Base-by-base conservation (phyloP, 2,888 invertebrate genomes). In the Drosophila merina region DNA sequence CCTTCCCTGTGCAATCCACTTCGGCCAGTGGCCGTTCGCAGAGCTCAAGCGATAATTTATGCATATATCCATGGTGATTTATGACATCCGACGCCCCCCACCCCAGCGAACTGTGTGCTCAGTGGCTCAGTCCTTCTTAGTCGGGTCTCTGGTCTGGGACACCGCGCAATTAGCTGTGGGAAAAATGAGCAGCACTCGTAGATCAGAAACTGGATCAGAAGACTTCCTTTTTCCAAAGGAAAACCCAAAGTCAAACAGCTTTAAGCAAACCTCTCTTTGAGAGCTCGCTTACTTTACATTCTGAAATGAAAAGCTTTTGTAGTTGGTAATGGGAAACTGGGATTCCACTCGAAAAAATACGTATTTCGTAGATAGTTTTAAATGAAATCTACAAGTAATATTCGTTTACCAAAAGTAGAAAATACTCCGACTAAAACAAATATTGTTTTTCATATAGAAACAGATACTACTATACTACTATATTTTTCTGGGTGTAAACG, bases 1-100 rank as follows among this genome's bases (percentile, higher is more conserved):
- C 28, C 28, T 28, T 14, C 36, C 25, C 20, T 40, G 54, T 48
- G 38, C 42, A 54, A 45, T 60, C 55, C 28, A 40, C 47, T 67
- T 64, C 49, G 36, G 45, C 40, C 58, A 56, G 48, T 73, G 76
- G 72, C 72, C 71, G 70, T 67, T 62, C 58, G 57, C 64, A 50
- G 57, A 57, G 69, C 63, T 68, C 49, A 25, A 42, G 74, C 75
- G 50, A 82, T 88, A 88, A 88, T 89, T 89, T 86, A 89, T 86
- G 87, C 89, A 86, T 87, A 77, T 74, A 85, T 88, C 77, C 77
- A 79, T 72, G 75, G 80, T 86, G 87, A 88, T 88, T 88, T 89
- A 88, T 80, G 77, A 70, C 72, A 74, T 68, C 62, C 58, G 77
- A 52, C 60, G 48, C 52, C 70, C 67, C 25, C 26, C 57, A 20